These are phyloP conservation scores for Acanthopleura granulata DNA, from an alignment of 2,888 invertebrate species.

Conservation along the genomic window DNA sequence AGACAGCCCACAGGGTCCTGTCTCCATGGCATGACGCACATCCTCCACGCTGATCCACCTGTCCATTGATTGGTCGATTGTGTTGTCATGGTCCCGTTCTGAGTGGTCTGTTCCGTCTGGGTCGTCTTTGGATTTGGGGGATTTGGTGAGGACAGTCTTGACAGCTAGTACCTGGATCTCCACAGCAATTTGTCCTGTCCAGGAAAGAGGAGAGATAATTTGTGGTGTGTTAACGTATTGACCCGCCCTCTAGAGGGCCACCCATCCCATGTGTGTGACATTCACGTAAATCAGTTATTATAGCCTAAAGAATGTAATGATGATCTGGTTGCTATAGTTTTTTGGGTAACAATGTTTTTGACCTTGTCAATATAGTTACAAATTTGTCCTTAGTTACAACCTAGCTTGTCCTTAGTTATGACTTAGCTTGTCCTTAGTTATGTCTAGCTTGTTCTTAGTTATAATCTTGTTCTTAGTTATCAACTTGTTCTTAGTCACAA, in stretches of 20 bases:
- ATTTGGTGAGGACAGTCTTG: slow-evolving; percentile 50
- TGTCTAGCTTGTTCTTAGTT: no score
- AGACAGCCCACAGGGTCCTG: slow-evolving; percentile 27
- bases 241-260: no score
- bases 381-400: no score
- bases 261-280: neutral
- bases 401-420: no score
- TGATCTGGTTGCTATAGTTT: no score
- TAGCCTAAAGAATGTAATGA: neutral
- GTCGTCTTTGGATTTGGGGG: slow-evolving; percentile 26
- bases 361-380: no score
- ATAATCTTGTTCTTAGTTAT: no score
- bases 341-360: no score
- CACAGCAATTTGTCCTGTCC: slow-evolving; percentile 57
- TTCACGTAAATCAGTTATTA: neutral
- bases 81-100: neutral
- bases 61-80: neutral
- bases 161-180: slow-evolving; percentile 54
- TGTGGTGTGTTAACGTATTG: neutral
- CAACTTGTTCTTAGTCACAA: no score
- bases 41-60: slow-evolving; percentile 20
- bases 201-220: neutral
- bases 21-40: slow-evolving; percentile 17
- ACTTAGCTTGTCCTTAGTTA: no score
- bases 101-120: slow-evolving; percentile 32